Conservation (phyloP, 1,140 invertebrate species). For the Leptoteleia sp. region DNA sequence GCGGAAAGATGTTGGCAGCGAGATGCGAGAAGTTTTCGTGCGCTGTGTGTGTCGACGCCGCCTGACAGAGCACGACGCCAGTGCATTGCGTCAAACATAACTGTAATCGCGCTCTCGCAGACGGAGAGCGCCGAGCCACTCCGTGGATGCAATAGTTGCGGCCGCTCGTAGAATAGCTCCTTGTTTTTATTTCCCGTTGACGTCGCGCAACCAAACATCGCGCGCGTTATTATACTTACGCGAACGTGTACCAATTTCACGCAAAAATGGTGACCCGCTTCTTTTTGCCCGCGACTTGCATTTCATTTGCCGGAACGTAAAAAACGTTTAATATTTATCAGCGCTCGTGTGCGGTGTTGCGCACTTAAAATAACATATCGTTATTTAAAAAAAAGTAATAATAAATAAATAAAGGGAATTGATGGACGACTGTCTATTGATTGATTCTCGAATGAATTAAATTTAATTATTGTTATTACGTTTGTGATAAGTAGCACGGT, state of each 20-base stretch:
- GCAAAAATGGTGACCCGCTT: conserved; percentile 27
- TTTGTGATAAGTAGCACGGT: too few relatives aligned
- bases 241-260: conserved; percentile 24
- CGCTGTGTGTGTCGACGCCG: conserved; percentile 43
- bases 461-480: too few relatives aligned
- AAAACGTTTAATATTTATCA: conserved; percentile 8
- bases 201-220: conserved; percentile 41
- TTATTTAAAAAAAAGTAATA: too few relatives aligned
- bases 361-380: too few relatives aligned
- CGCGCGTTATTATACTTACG: conserved; percentile 16
- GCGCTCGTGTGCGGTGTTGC: too few relatives aligned
- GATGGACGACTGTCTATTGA: too few relatives aligned
- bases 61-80: conserved; percentile 55
- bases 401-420: too few relatives aligned
- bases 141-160: conserved; percentile 48
- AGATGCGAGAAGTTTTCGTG: conserved; percentile 42
- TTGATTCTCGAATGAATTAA: too few relatives aligned
- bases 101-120: conserved; percentile 56
- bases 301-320: neutral
- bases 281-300: conserved; percentile 1
- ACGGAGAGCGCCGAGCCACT: conserved; percentile 40
- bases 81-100: conserved; percentile 63
- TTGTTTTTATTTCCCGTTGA: conserved; percentile 51
- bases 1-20: conserved; percentile 42
- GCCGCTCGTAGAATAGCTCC: conserved; percentile 45